Evolutionary conservation across 53 echinoderm and acorn worm genomes (phyloP), one percentile per base, ranked within the genome.

Genomic region (Echinarachnius parma): DNA sequence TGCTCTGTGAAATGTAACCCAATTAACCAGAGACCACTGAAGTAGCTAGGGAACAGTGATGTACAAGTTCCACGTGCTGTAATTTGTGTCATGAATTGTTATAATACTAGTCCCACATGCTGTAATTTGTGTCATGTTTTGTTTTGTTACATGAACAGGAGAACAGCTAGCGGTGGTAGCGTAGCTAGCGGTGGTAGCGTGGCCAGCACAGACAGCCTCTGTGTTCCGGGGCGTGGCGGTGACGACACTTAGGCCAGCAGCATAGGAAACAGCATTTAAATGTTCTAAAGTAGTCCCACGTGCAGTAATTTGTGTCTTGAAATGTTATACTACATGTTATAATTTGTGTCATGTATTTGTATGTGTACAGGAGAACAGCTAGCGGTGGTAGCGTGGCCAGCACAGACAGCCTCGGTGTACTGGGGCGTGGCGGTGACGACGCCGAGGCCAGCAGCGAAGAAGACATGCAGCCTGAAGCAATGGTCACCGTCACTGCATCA

Each of bases 301-400:
- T 60, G 31, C 5, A 28, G 14, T 32, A 1, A 60, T 5, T 33
- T 2, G 19, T 34, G 60, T 63, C 24, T 22, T 25, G 26, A 42
- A 18, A 32, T 39, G 10, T 3, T 46, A 35, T 34, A n/a, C n/a
- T n/a, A n/a, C n/a, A n/a, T n/a, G n/a, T n/a, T n/a, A n/a, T n/a
- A 1, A 60, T 5, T 33, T 2, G 19, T 34, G 60, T 63, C 24
- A 42, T 25, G 26, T 54, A 18, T 48, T 39, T n/a, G 2, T 46
- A 35, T 34, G 9, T 57, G n/a, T 72, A 2, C 83, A 98, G 98
- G 61, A 88, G 98, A 20, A 88, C 88, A 45, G 86, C 83, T 15
- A 93, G 93, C 75, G 93, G 83, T 29, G 82, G 82, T 21, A 98
- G 98, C 48, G 88, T 84, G 49, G 76, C 82, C 46, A 98, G 98